Evolutionary conservation across 2,888 invertebrate species (phyloP), one percentile per base, ranked within the genome.

Genomic region (Reticulitermes lucifugus): DNA sequence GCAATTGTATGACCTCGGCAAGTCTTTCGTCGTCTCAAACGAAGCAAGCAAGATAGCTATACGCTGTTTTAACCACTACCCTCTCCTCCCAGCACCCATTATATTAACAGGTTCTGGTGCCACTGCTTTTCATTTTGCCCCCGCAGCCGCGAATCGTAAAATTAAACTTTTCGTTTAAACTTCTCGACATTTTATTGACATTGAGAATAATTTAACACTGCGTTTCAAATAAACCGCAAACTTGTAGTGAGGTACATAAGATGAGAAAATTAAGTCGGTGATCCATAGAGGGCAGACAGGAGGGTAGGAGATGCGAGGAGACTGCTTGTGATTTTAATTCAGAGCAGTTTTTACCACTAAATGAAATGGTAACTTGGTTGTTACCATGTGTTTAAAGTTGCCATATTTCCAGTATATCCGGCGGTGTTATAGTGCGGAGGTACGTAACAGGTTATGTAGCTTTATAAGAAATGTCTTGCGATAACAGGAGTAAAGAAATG

Each of bases 161-260:
- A 73, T 73, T 41, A 73, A 73, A 73, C 73, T 41, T 73, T 41
- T 73, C 29, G 41, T 73, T 73, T 73, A 14, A 73, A 41, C 73
- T 73, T 73, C 73, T 18, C 35, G 73, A 73, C 73, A 14, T 73
- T 41, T 73, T 41, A 41, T 73, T 73, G 73, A 73, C 73, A 73
- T 41, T 73, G 73, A 70, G 70, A 35, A 35, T 73, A 73, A 73
- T 73, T 73, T 21, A 35, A 73, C 12, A 41, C 12, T 41, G 25
- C 3, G 73, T 41, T 65, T 65, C n/a, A 14, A 21, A 73, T 41
- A 73, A 35, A 41, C 35, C 41, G 73, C 65, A 65, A 25, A 65
- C 12, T 25, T 12, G 25, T 25, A 25, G n/a, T 70, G 14, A 41
- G 35, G 21, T 41, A 18, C 35, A 3, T 73, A 41, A 41, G 73